These are phyloP conservation scores for Neolamprologus ventralis DNA, from an alignment of 2,113 vertebrate genomes.

Conservation along the genomic window DNA sequence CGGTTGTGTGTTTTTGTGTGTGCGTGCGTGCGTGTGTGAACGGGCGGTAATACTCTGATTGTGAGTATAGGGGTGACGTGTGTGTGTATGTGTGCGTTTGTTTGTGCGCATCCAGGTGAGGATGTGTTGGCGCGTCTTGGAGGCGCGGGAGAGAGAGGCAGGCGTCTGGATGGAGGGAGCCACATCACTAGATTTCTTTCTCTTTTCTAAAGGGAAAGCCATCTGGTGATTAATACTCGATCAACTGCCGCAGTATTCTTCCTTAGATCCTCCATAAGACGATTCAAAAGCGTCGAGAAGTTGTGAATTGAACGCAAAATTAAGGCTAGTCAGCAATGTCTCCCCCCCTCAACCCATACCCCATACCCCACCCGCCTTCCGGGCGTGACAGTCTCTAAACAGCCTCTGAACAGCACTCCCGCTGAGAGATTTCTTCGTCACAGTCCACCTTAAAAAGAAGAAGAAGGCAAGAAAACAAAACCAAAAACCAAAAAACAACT, in stretches of 20 bases:
- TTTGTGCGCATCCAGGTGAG: conserved; percentile 46
- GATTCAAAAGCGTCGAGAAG: not conserved
- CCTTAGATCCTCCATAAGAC: not conserved
- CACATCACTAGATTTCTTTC: not conserved
- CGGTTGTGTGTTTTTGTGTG: not conserved
- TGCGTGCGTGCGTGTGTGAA: not conserved
- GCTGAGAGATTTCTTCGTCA: not conserved
- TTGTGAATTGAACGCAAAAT: conserved; percentile 2
- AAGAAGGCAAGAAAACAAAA: not conserved
- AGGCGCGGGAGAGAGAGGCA: conserved; percentile 23
- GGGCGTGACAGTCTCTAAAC: conserved; percentile 45
- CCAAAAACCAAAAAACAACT: rapidly evolving
- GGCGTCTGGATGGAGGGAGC: conserved; percentile 31
- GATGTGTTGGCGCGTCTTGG: conserved; percentile 42
- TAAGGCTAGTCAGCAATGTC: not conserved
- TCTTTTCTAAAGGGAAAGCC: not conserved
- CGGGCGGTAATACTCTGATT: not conserved
- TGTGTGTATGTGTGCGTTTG: not conserved
- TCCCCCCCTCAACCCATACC: not conserved
- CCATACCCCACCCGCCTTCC: not conserved
- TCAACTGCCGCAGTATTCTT: conserved; percentile 10
- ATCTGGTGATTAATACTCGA: not conserved
- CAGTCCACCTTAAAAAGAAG: not conserved
- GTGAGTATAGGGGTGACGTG: not conserved
- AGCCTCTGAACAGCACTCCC: not conserved